phyloP scores from a whole-genome alignment of 2,797 vertebrate species.

The Anguilla marmorata region DNA sequence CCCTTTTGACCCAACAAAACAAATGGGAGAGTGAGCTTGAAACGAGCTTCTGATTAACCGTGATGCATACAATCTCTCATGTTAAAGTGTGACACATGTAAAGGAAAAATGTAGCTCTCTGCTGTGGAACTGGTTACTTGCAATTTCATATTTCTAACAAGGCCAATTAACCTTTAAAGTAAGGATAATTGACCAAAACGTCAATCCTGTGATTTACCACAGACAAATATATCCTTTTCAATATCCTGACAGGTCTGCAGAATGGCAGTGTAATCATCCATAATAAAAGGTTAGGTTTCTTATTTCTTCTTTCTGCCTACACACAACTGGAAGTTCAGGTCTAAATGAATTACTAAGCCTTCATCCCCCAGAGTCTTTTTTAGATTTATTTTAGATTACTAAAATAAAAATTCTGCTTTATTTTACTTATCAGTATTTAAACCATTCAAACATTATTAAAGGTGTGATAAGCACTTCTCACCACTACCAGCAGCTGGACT shows the following conservation, averaged over 20 bases:
- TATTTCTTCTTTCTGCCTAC: background rate
- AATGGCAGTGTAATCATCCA: background rate
- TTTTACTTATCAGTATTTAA: background rate
- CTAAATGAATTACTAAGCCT: background rate
- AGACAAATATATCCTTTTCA: background rate
- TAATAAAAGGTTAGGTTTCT: background rate
- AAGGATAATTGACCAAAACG: background rate
- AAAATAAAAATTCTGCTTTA: background rate
- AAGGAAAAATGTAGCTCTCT: background rate
- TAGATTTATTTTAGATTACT: background rate
- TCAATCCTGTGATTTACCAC: background rate
- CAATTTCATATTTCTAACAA: background rate
- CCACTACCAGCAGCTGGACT: background rate
- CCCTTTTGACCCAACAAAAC: background rate
- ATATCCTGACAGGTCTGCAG: slow-evolving; percentile 1
- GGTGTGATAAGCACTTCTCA: background rate
- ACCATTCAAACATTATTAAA: background rate
- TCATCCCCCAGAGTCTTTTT: background rate
- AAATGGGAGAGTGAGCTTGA: background rate
- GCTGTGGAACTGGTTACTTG: background rate
- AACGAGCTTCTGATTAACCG: background rate
- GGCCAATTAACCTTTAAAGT: background rate
- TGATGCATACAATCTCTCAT: background rate
- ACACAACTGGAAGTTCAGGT: background rate
- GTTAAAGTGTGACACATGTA: background rate